Evolutionary conservation across 2,888 invertebrate species (phyloP), one percentile per base, ranked within the genome.

Genomic region (Torymus auratus): DNA sequence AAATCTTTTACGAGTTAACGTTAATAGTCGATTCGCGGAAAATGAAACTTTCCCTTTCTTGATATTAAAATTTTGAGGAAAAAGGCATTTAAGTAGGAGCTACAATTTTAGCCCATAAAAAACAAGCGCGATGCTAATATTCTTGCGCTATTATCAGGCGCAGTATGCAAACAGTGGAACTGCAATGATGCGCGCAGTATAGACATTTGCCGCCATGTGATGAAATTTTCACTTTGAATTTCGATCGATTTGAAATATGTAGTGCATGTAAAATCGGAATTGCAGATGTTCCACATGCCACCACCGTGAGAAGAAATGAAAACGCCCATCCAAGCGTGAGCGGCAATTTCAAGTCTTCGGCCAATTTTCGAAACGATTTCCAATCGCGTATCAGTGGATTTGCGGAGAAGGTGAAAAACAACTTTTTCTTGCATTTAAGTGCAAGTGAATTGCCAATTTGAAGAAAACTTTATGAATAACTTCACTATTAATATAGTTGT

Each of bases 301-400:
- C 71, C 23, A 76, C 15, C 80, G 80, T 80, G 80, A 80, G 80
- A 80, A 80, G 62, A 80, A 75, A 80, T 53, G 62, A 76, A 80
- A 80, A 71, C 17, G 56, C 20, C 50, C 72, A 68, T 67, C 67
- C 67, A 67, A 76, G 76, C 80, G 72, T 80, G 68, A 76, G 76
- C 55, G 0, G 70, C 68, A 53, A 67, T 75, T 71, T 79, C 53
- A 68, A 80, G 52, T 50, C 28, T 75, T 23, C n/a, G 60, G 41
- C 52, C 17, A 20, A 78, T 72, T 72, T 67, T 61, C 55, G 23
- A 62, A 62, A 52, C 41, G 41, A 41, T 41, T 41, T 41, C 41
- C 41, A 20, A 28, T 56, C 69, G 20, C 0, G 14, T 15, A 41
- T 41, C 41, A 7, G 41, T n/a, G 41, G 58, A 58, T 41, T 58